These are phyloP conservation scores for Myopa testacea DNA, from an alignment of 2,888 invertebrate species.

Conservation along the genomic window DNA sequence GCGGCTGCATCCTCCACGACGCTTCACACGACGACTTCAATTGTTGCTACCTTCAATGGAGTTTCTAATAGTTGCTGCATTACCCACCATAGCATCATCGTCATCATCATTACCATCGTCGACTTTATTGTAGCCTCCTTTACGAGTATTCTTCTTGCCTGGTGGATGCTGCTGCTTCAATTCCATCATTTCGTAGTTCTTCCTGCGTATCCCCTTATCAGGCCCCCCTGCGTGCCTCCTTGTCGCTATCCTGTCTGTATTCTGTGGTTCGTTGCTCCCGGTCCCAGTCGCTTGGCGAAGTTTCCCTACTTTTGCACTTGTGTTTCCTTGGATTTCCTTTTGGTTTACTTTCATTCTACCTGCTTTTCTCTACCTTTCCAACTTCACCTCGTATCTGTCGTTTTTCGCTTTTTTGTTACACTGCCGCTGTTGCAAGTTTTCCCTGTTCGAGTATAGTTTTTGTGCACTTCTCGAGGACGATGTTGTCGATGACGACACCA, in stretches of 20 bases:
- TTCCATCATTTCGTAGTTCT: not conserved
- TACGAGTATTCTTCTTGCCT: not conserved
- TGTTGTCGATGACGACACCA: not conserved
- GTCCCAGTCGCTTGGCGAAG: not conserved
- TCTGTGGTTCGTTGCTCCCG: constrained; percentile 35
- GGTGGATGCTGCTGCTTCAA: not conserved
- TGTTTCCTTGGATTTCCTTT: not conserved
- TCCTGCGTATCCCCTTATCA: not conserved
- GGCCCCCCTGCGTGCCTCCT: not conserved
- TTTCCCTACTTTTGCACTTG: constrained; percentile 16
- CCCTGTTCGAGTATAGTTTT: not conserved
- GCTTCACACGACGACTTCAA: not conserved
- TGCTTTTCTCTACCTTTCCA: constrained; percentile 3
- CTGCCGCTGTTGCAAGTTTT: not conserved
- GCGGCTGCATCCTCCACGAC: not conserved
- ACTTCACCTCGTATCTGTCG: not conserved
- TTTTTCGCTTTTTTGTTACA: not conserved
- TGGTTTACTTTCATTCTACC: constrained; percentile 15
- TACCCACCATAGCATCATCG: not conserved
- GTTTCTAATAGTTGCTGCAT: not conserved
- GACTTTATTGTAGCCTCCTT: not conserved
- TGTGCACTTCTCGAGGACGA: not conserved
- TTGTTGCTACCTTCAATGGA: constrained; percentile 8
- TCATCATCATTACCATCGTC: constrained; percentile 13
- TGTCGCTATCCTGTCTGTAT: too few species aligned